These are phyloP conservation scores for Pelodiscus sinensis DNA, from an alignment of 2,113 vertebrate species.

Conservation along the genomic window DNA sequence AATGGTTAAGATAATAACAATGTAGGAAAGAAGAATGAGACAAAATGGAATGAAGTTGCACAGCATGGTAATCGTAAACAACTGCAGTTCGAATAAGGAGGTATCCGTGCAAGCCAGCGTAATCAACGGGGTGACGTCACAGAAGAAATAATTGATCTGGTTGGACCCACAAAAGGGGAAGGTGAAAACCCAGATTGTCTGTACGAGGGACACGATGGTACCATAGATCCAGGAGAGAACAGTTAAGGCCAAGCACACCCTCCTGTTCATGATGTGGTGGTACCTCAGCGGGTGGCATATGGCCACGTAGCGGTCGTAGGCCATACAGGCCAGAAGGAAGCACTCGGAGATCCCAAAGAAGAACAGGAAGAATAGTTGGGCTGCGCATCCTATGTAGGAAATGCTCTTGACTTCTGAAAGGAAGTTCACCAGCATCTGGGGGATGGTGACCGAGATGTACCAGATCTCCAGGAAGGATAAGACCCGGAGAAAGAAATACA, in stretches of 20 bases:
- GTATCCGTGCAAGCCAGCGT: neutral
- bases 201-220: no score
- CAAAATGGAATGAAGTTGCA: slow-evolving; percentile 1
- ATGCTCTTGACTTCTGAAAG: no score
- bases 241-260: neutral
- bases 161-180: neutral
- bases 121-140: neutral
- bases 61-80: no score
- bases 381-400: neutral
- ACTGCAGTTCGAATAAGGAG: no score
- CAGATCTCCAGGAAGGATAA: no score
- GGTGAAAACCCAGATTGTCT: no score
- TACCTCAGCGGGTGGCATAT: neutral
- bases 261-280: neutral
- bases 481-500: no score
- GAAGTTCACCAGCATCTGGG: neutral
- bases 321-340: neutral
- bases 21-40: neutral
- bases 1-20: neutral
- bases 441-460: no score
- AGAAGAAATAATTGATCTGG: neutral
- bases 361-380: neutral
- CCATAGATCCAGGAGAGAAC: no score
- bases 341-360: neutral
- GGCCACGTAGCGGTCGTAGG: neutral